Percentiles rank a stretch among this genome's conserved stretches.
These are phyloP conservation scores for Corythoichthys intestinalis DNA, from an alignment of 2,113 vertebrate genomes.

Conservation along the genomic window DNA sequence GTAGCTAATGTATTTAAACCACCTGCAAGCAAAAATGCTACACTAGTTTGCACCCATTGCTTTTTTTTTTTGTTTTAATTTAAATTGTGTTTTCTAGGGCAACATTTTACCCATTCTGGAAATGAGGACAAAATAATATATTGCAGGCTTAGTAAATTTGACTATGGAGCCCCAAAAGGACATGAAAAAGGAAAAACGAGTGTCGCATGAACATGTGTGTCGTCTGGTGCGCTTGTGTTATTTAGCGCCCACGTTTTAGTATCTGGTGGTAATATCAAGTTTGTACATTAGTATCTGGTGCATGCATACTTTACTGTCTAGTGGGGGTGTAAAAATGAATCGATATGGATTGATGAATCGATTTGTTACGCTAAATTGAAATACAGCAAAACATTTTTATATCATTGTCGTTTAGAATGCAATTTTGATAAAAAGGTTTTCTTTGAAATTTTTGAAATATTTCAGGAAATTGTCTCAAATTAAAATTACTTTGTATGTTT, in stretches of 20 bases:
- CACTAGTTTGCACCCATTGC: not conserved
- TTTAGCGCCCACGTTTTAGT: too few relatives aligned
- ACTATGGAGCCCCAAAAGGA: not conserved
- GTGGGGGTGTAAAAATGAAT: too few relatives aligned
- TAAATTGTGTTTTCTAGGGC: not conserved
- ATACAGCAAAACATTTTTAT: too few relatives aligned
- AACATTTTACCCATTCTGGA: not conserved
- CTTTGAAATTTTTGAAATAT: too few relatives aligned
- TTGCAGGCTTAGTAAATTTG: not conserved
- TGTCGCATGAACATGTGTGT: not conserved
- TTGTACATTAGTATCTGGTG: not conserved
- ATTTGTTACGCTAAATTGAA: too few relatives aligned
- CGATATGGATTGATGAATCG: too few relatives aligned
- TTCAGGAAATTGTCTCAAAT: too few relatives aligned
- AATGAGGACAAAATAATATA: conserved; percentile 1
- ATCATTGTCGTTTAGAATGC: too few relatives aligned
- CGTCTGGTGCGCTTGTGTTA: not conserved
- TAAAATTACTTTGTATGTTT: too few relatives aligned
- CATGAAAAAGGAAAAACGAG: not conserved
- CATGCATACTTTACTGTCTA: not conserved
- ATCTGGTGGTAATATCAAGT: too few relatives aligned
- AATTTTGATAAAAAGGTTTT: too few relatives aligned
- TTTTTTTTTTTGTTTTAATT: not conserved
- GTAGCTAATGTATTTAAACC: not conserved
- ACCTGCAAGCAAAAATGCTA: not conserved